Base-by-base conservation (phyloP, 2,797 vertebrate genomes). In the Silurus aristotelis region DNA sequence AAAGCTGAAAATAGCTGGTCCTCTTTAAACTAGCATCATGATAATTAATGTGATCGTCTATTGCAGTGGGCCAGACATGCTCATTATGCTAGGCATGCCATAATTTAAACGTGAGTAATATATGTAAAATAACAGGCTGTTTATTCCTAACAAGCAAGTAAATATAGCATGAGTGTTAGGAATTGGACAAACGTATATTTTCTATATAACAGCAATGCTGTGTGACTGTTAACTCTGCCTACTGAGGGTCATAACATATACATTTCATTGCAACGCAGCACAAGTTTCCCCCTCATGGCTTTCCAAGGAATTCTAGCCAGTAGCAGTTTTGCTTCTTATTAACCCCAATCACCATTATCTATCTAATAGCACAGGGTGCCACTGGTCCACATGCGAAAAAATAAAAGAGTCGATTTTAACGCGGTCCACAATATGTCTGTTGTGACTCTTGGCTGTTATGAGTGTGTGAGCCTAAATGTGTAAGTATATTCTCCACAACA, bases 11-110 rank as follows among this genome's bases (percentile, higher is more conserved):
- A 87, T 82, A 84, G 61, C 88, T 27, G 67, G 58, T 43, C 6
- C 84, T 90, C 89, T 91, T 88, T 64, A 80, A 88, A 82, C 88
- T 89, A 83, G 88, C 60, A 91, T 90, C 84, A 82, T 87, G 76
- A 78, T 89, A 90, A 93, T 91, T 77, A 80, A 85, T 82, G 22
- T 86, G 77, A 17, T 87, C 85, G 84, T 88, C 63, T 88, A 78
- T 88, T 89, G 84, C 82, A 84, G 63, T 85, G 48, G 85, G 78
- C 87, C 78, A 83, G n/a, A 58, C 70, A 72, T 75, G 63, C 14
- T 89, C 80, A 84, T 90, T 80, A 85, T 67, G 67, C 87, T 20
- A 61, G 48, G 82, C 75, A 66, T 77, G 67, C 86, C 82, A 48
- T 82, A 86, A 88, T 91, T 90, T 91, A 31, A 43, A 43, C 10